Evolutionary conservation across 2,113 vertebrate species (phyloP), one percentile per base, ranked within the genome.

Genomic region (Anhinga rufa): DNA sequence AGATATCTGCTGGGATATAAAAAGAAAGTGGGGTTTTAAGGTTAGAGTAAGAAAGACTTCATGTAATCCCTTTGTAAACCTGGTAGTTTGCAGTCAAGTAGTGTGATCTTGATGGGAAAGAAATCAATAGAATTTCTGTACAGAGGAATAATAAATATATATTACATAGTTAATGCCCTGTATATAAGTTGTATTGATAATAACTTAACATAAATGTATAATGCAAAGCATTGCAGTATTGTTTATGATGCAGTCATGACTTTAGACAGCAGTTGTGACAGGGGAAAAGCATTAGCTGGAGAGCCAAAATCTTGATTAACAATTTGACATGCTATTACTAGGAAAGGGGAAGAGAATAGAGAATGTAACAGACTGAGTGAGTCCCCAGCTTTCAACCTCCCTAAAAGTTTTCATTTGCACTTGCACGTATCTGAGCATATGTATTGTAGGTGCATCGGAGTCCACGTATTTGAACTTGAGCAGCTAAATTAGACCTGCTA

Each of bases 361-460:
- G 36, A 64, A 51, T 26, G 26, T 55, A 83, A n/a, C 66, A 82
- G 81, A 42, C 84, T 49, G 89, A 74, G 46, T 49, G 89, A 74
- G 46, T 55, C 46, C 46, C 22, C 66, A 80, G 78, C 62, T 93
- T 95, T 82, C 82, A 91, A 10, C n/a, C 80, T 82, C 28, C 51
- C 1, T 0, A 36, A 62, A 94, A 94, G 91, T 96, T 97, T 87
- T 74, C 51, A 3, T 14, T 86, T 84, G 36, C 6, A 6, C 75
- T 79, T 20, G 21, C 70, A 24, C 6, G 2, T 58, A 48, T 80
- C 52, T 65, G 75, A 95, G 51, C 94, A 92, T 89, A 89, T 94
- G 91, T 93, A 36, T 36, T 89, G 94, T 96, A 97, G 78, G 94
- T 97, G 91, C 96, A 60, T 74, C 24, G 12, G 62, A 74, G 78